Conservation (phyloP, 2,888 invertebrate genomes). For the Cerceris rybyensis region DNA sequence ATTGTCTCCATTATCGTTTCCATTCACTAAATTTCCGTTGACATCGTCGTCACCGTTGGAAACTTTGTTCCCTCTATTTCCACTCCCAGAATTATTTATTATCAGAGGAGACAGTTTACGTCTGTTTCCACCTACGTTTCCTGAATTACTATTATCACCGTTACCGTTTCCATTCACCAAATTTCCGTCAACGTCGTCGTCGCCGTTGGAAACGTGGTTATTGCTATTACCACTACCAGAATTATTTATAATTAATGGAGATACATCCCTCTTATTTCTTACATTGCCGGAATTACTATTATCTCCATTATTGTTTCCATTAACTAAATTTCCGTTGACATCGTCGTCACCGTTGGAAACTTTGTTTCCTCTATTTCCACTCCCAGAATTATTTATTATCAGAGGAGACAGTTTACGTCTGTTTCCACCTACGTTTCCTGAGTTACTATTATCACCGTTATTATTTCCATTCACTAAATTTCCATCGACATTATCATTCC, state of each 20-base stretch:
- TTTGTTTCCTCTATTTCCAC: background rate
- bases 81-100: slow-evolving; percentile 12
- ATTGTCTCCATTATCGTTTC: slow-evolving; percentile 25
- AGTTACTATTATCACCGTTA: slow-evolving; percentile 25
- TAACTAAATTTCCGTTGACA: slow-evolving; percentile 28
- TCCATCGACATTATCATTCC: slow-evolving; percentile 10
- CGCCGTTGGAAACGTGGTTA: slow-evolving; percentile 6
- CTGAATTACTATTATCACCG: slow-evolving; percentile 19
- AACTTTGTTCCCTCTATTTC: slow-evolving; percentile 4
- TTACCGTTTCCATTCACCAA: slow-evolving; percentile 42
- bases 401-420: background rate
- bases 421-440: slow-evolving; percentile 15
- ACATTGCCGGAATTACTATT: slow-evolving; percentile 17
- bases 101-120: background rate
- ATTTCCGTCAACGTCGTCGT: slow-evolving; percentile 27
- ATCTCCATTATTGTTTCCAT: slow-evolving; percentile 37
- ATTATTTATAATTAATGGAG: slow-evolving; percentile 6
- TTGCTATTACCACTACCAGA: background rate
- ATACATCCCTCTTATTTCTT: background rate
- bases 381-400: slow-evolving; percentile 12
- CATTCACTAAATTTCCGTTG: slow-evolving; percentile 34
- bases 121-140: slow-evolving; percentile 4
- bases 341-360: slow-evolving; percentile 11
- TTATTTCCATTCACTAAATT: slow-evolving; percentile 45
- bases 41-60: slow-evolving; percentile 34